Percentiles rank a stretch among this genome's conserved stretches.
phyloP scores from a whole-genome alignment of 2,888 invertebrate genomes.

The Netelia fuscicornis region DNA sequence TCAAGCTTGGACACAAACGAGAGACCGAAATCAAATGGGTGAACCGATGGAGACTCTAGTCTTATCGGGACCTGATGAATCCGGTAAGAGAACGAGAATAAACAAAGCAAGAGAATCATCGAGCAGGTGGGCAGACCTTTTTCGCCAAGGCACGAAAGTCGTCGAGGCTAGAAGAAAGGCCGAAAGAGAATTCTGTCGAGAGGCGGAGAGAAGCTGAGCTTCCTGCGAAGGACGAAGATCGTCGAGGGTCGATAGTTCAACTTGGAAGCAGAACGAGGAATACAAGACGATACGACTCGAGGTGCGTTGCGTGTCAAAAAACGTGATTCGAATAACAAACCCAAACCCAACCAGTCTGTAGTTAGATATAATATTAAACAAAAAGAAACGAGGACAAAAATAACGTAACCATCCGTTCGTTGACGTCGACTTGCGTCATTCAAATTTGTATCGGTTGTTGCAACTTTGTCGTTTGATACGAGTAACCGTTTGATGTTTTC shows the following conservation, averaged over 20 bases:
- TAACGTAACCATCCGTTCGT: background rate
- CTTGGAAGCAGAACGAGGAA: no score
- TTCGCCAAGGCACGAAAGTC: background rate
- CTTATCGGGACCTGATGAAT: background rate
- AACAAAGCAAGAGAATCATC: background rate
- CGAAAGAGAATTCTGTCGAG: background rate
- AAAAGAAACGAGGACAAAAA: background rate
- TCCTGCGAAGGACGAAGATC: no score
- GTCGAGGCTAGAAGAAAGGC: background rate
- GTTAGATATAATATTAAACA: no score
- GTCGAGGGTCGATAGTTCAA: no score
- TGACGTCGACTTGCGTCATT: background rate
- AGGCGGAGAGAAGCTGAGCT: background rate
- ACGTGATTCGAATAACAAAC: no score
- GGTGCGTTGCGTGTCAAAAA: no score
- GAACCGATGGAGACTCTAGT: background rate
- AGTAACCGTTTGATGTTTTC: background rate
- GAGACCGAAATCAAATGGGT: constrained; percentile 10
- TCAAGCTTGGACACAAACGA: constrained; percentile 36
- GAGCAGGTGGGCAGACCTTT: background rate
- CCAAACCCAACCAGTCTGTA: no score
- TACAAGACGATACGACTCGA: no score
- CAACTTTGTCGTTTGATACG: background rate
- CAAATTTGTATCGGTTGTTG: background rate
- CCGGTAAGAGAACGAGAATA: background rate